phyloP scores from a whole-genome alignment of 2,797 vertebrate species.

The Botia kubotai region DNA sequence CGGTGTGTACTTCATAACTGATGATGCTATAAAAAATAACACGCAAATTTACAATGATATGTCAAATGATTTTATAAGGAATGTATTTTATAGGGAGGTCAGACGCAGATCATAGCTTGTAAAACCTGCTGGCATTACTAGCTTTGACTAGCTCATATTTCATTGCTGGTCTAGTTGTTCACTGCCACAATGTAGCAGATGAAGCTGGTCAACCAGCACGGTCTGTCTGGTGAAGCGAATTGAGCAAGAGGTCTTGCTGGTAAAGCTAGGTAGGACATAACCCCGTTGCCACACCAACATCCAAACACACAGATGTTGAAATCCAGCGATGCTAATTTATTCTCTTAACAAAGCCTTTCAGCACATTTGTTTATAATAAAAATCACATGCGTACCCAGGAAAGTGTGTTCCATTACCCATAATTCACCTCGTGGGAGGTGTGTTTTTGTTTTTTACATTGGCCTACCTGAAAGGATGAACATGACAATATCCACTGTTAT shows the following conservation, averaged over 20 bases:
- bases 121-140: not conserved
- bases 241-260: not conserved
- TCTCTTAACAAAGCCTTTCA: constrained; percentile 15
- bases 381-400: not conserved
- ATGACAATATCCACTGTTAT: constrained; percentile 10
- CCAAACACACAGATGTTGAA: not conserved
- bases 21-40: too few relatives aligned
- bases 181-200: not conserved
- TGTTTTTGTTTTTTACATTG: not conserved
- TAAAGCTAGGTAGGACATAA: not conserved
- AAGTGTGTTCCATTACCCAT: not conserved
- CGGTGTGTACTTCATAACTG: too few relatives aligned
- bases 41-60: too few relatives aligned
- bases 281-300: not conserved
- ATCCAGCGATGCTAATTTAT: not conserved
- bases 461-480: not conserved
- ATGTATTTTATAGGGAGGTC: not conserved
- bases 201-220: not conserved
- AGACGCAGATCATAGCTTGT: not conserved
- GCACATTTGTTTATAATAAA: constrained; percentile 3
- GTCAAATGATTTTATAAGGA: too few relatives aligned
- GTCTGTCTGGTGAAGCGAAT: not conserved
- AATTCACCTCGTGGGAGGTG: not conserved
- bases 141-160: not conserved
- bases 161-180: not conserved